A percentile compares a stretch with the other conserved stretches of the same genome.
phyloP scores from a whole-genome alignment of 2,113 vertebrate genomes.

The Takifugu bimaculatus region DNA sequence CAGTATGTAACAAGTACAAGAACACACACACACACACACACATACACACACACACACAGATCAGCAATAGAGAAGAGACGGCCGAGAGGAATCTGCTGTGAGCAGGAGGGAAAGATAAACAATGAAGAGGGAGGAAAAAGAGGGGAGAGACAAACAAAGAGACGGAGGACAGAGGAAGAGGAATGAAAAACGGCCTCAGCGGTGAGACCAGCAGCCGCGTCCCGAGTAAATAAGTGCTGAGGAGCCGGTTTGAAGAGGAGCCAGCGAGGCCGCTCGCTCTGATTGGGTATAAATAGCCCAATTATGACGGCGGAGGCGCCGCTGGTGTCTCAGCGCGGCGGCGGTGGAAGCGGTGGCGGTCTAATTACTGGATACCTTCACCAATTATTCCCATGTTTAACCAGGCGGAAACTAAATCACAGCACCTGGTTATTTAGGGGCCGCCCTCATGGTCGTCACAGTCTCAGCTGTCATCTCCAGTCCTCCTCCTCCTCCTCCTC shows the following conservation, averaged over 20 bases:
- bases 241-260: conserved; percentile 44
- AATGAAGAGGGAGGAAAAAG: conserved; percentile 8
- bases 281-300: conserved; percentile 66
- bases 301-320: conserved; percentile 53
- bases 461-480: conserved; percentile 54
- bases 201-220: conserved; percentile 18
- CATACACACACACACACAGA: conserved; percentile 17
- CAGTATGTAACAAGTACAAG: too few species aligned
- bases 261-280: conserved; percentile 43
- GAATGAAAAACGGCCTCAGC: conserved; percentile 37
- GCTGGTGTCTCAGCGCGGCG: conserved; percentile 35
- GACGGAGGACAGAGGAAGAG: conserved; percentile 37
- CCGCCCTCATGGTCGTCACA: conserved; percentile 46
- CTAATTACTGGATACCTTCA: conserved; percentile 68
- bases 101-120: conserved; percentile 4
- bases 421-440: conserved; percentile 63
- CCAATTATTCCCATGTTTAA: conserved; percentile 69
- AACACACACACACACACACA: too few species aligned
- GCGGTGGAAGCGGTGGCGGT: conserved; percentile 43
- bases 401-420: conserved; percentile 57
- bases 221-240: conserved; percentile 45
- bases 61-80: conserved; percentile 35
- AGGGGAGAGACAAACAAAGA: conserved; percentile 32
- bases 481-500: conserved; percentile 42
- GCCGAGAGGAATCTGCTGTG: conserved; percentile 16